phyloP scores from a whole-genome alignment of 2,888 invertebrate genomes.

The Macropis europaea region DNA sequence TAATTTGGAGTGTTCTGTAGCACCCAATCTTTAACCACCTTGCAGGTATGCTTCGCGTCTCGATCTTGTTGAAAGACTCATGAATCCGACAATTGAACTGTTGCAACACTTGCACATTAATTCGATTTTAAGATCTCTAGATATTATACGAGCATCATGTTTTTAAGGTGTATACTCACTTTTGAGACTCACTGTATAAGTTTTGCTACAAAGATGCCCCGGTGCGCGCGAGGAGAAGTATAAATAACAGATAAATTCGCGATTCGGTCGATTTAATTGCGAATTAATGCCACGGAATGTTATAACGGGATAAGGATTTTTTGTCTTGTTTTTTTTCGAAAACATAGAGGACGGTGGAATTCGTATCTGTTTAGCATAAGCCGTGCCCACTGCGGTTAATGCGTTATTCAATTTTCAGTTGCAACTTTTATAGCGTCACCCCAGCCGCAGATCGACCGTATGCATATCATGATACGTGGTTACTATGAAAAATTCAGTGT shows the following conservation, averaged over 20 bases:
- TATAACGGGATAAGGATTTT: background rate
- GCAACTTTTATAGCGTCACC: background rate
- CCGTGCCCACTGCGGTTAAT: background rate
- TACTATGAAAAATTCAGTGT: constrained; percentile 12
- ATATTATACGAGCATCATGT: too few relatives aligned
- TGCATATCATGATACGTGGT: background rate
- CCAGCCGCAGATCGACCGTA: background rate
- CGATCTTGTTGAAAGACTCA: too few relatives aligned
- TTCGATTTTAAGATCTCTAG: too few relatives aligned
- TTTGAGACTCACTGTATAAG: too few relatives aligned
- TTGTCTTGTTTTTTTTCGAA: too few relatives aligned
- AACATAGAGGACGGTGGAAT: background rate
- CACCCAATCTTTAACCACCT: too few relatives aligned
- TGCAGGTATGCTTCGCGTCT: too few relatives aligned
- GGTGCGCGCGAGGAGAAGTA: background rate
- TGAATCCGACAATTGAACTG: too few relatives aligned
- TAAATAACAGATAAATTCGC: background rate
- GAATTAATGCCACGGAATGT: background rate
- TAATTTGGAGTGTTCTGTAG: too few relatives aligned
- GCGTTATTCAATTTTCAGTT: constrained; percentile 22
- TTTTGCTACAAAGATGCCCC: too few relatives aligned
- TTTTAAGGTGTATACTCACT: too few relatives aligned
- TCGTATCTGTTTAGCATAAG: background rate
- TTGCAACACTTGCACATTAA: too few relatives aligned
- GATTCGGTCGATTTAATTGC: background rate